Conservation (phyloP, 1,140 invertebrate species). For the Scaptomyza montana region DNA sequence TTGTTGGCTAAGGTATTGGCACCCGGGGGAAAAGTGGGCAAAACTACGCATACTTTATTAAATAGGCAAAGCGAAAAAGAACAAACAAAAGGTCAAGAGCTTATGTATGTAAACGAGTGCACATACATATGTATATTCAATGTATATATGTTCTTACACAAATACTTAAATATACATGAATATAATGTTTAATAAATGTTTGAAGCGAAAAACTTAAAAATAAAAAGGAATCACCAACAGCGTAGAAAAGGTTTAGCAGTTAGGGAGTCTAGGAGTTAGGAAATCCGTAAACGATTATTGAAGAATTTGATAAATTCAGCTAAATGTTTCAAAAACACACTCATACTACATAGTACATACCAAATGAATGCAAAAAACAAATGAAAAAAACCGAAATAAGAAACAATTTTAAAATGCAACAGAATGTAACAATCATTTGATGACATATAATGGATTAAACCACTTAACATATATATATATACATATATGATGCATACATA, state of each 20-base stretch:
- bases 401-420: constrained; percentile 39
- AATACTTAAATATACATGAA: constrained; percentile 8
- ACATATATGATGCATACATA: constrained; percentile 20
- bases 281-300: background rate
- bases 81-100: background rate
- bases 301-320: background rate
- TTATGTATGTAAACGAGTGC: background rate
- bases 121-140: constrained; percentile 10
- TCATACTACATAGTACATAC: background rate
- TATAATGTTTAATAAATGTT: constrained; percentile 52
- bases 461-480: constrained; percentile 24
- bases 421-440: constrained; percentile 78
- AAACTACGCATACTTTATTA: constrained; percentile 74
- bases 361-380: background rate
- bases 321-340: constrained; percentile 2
- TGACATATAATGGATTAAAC: constrained; percentile 71
- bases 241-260: constrained; percentile 17
- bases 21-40: constrained; percentile 70
- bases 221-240: constrained; percentile 34
- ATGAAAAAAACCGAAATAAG: background rate
- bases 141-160: constrained; percentile 12
- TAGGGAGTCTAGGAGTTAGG: background rate
- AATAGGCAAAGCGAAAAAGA: constrained; percentile 29
- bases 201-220: background rate
- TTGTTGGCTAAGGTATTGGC: constrained; percentile 41